Evolutionary conservation across 64 coral and sea anemone species (phyloP).

Genomic region (Stichodactyla mertensii): DNA sequence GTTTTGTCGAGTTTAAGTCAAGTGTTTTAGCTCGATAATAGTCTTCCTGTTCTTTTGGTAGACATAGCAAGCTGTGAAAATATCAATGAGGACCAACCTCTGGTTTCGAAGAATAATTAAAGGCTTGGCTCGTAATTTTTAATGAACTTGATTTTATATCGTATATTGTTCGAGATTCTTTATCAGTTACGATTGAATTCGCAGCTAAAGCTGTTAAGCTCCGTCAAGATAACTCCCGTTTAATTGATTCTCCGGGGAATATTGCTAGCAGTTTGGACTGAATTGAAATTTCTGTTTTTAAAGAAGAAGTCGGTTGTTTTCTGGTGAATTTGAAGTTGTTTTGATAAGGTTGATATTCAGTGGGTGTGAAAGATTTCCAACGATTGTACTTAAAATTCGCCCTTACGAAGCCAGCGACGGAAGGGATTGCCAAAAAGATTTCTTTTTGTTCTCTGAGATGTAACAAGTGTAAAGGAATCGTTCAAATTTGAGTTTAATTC

Average conservation of each 20-base stretch:
- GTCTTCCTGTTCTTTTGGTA: background rate
- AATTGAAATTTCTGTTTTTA: background rate
- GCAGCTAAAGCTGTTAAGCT: background rate
- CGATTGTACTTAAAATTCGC: background rate
- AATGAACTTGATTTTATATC: background rate
- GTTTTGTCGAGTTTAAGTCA: background rate
- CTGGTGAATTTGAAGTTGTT: background rate
- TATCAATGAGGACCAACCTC: background rate
- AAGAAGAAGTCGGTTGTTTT: background rate
- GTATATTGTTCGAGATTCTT: conserved; percentile 1
- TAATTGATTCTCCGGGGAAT: background rate
- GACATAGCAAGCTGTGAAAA: background rate
- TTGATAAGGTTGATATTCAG: background rate
- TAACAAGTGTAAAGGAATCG: background rate
- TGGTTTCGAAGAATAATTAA: background rate
- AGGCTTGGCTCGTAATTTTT: conserved; percentile 9
- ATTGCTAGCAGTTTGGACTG: background rate
- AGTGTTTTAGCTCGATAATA: background rate
- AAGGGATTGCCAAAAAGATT: background rate
- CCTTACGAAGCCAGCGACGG: background rate
- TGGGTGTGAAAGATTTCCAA: background rate
- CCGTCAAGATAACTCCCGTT: background rate
- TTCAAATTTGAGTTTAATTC: background rate
- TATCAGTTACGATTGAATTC: conserved; percentile 2
- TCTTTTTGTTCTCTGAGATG: background rate